Conservation (phyloP, 2,888 invertebrate genomes). For the Coremacera marginata region DNA sequence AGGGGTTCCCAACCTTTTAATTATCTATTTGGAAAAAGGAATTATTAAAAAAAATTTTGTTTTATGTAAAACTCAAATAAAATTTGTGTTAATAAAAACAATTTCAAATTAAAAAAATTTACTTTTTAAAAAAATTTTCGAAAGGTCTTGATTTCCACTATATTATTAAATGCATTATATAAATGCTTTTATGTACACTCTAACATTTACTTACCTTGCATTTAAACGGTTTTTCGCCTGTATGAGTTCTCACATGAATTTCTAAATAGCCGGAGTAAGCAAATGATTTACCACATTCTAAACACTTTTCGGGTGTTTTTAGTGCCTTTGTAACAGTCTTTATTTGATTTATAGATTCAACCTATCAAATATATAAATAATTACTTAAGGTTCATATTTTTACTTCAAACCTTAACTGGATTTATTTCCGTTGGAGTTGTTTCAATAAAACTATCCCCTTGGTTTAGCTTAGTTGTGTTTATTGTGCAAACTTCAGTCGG, state of each 20-base stretch:
- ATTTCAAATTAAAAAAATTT: no score
- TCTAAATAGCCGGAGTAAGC: constrained; percentile 59
- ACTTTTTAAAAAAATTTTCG: no score
- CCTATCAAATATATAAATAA: background rate
- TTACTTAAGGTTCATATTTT: background rate
- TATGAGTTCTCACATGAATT: constrained; percentile 58
- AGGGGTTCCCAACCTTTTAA: no score
- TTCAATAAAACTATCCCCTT: background rate
- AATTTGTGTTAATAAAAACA: no score
- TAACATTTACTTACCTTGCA: constrained; percentile 53
- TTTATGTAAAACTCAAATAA: no score
- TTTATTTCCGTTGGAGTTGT: background rate
- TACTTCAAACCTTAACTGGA: background rate
- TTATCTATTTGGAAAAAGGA: no score
- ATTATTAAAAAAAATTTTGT: no score
- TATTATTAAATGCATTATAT: no score
- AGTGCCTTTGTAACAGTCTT: constrained; percentile 40
- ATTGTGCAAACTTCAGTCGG: constrained; percentile 40
- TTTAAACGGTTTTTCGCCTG: constrained; percentile 59
- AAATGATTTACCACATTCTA: constrained; percentile 59
- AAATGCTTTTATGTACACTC: no score
- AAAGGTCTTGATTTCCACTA: no score
- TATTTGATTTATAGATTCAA: background rate
- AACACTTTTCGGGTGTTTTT: constrained; percentile 57
- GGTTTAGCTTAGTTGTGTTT: background rate